Conservation (phyloP, 2,113 vertebrate species). For the Melanostigma gelatinosum region DNA sequence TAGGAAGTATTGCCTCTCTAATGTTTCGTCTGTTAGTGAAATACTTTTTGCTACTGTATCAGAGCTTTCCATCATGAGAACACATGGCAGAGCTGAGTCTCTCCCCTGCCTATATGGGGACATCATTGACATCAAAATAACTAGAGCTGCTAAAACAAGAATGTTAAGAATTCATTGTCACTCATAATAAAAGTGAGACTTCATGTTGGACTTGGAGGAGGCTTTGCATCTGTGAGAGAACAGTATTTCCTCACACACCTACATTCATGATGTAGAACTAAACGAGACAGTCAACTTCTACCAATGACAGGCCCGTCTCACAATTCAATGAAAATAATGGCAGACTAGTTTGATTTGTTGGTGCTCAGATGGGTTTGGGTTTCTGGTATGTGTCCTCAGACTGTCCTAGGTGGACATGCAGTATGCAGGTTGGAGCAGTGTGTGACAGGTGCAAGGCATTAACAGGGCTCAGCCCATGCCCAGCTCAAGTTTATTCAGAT, state of each 20-base stretch:
- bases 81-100: not conserved
- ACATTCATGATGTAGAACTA: not conserved
- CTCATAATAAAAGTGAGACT: not conserved
- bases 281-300: not conserved
- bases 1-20: no score
- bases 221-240: no score
- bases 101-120: not conserved
- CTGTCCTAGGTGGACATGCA: constrained; percentile 54
- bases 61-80: not conserved
- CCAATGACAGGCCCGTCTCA: not conserved
- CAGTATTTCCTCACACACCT: not conserved
- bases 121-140: not conserved
- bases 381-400: constrained; percentile 58
- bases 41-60: not conserved
- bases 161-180: no score
- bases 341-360: not conserved
- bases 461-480: constrained; percentile 61
- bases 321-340: not conserved
- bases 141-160: no score
- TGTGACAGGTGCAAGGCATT: constrained; percentile 78
- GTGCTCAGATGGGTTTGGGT: constrained; percentile 1
- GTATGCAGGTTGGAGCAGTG: constrained; percentile 46
- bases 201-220: no score
- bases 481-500: constrained; percentile 64
- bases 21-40: no score